Percentiles rank a stretch among this genome's conserved stretches.
Evolutionary conservation across 2,888 invertebrate species (phyloP).

Genomic region (Epistrophella euchroma): DNA sequence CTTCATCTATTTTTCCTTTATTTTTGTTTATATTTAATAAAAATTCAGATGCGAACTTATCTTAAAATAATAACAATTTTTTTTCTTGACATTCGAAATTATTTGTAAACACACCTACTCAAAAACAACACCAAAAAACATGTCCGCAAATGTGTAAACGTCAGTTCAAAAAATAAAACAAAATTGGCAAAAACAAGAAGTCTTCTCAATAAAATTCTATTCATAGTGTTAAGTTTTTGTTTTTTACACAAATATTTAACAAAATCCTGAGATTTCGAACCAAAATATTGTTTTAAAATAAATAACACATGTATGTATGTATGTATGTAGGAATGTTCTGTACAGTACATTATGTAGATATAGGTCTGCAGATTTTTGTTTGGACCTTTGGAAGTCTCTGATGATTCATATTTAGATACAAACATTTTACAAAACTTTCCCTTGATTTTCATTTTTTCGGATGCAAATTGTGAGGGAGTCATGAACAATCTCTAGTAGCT

Average conservation of each 20-base stretch:
- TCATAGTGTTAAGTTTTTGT: not conserved
- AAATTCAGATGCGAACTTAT: not conserved
- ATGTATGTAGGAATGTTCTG: too few species aligned
- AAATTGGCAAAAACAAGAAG: not conserved
- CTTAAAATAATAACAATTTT: conserved; percentile 15
- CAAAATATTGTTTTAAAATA: not conserved
- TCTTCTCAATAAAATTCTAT: not conserved
- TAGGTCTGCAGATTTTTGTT: not conserved
- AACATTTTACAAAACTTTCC: conserved; percentile 18
- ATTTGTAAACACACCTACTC: conserved; percentile 63
- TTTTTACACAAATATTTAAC: too few species aligned
- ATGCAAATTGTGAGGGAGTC: not conserved
- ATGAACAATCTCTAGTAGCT: not conserved
- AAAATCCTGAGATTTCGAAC: too few species aligned
- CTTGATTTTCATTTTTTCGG: not conserved
- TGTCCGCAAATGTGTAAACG: not conserved
- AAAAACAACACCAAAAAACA: not conserved
- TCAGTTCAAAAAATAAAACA: not conserved
- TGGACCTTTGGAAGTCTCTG: conserved; percentile 36
- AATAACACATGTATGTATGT: too few species aligned
- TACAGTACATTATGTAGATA: too few species aligned
- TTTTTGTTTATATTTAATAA: not conserved
- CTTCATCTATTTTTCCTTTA: not conserved
- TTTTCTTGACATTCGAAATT: conserved; percentile 31
- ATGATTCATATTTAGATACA: conserved; percentile 28